Conservation (phyloP, 2,888 invertebrate genomes). For the Masnerella sp. region DNA sequence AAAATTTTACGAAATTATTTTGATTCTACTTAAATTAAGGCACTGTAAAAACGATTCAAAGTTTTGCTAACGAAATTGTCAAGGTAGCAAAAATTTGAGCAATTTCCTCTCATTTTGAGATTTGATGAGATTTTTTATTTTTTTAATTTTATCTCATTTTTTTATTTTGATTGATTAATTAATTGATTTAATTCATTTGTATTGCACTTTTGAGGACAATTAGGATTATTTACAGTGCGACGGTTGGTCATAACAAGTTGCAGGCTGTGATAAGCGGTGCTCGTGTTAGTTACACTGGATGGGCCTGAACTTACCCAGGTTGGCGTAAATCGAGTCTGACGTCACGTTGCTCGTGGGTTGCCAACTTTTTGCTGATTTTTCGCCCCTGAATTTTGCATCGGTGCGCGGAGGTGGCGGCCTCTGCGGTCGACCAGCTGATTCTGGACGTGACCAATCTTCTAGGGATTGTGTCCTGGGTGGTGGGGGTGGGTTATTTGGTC, state of each 20-base stretch:
- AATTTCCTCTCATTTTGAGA: too few species aligned
- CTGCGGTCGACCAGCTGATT: conserved; percentile 80
- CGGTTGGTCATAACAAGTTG: conserved; percentile 61
- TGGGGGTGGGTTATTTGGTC: conserved; percentile 85
- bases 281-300: conserved; percentile 76
- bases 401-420: conserved; percentile 84
- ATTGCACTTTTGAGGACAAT: too few species aligned
- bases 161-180: conserved; percentile 3
- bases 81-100: too few species aligned
- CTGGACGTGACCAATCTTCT: conserved; percentile 78
- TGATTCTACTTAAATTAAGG: too few species aligned
- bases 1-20: too few species aligned
- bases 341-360: conserved; percentile 60
- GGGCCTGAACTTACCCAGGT: conserved; percentile 83
- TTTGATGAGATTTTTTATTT: too few species aligned
- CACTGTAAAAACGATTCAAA: too few species aligned
- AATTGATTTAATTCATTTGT: too few species aligned
- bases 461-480: conserved; percentile 82
- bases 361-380: conserved; percentile 62
- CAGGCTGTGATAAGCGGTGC: conserved; percentile 67
- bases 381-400: conserved; percentile 74
- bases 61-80: too few species aligned
- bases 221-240: conserved; percentile 53
- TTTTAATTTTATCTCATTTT: too few species aligned
- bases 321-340: conserved; percentile 83